These are phyloP conservation scores for Malacosoma neustria DNA, from an alignment of 2,888 invertebrate genomes.

Conservation along the genomic window DNA sequence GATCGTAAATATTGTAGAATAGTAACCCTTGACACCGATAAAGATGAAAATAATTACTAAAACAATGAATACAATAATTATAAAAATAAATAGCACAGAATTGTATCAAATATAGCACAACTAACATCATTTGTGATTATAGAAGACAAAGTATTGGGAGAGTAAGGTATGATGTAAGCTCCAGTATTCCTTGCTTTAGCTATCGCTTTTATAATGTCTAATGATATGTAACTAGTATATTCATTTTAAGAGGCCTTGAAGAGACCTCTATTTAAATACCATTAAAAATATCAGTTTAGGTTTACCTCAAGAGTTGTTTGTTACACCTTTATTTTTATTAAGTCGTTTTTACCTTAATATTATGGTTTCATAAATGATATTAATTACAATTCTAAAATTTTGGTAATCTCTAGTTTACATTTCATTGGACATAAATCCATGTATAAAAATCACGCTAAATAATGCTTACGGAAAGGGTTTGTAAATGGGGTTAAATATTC, in stretches of 20 bases:
- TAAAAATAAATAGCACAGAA: conserved; percentile 12
- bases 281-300: no score
- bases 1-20: no score
- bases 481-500: neutral
- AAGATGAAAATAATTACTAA: conserved; percentile 9
- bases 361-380: no score
- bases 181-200: conserved; percentile 12
- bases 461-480: neutral
- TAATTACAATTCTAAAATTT: no score
- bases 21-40: no score
- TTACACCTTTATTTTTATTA: no score
- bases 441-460: neutral
- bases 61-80: neutral
- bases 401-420: conserved; percentile 14
- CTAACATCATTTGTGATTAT: conserved; percentile 29
- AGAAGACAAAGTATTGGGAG: conserved; percentile 24
- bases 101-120: conserved; percentile 20
- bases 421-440: neutral
- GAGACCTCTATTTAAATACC: no score
- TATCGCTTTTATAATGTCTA: neutral
- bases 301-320: no score
- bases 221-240: neutral
- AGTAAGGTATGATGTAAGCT: conserved; percentile 56
- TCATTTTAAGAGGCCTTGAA: no score
- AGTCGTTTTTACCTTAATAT: no score